Evolutionary conservation across 2,113 vertebrate species (phyloP), one percentile per base, ranked within the genome.

Genomic region (Acinonyx jubatus): DNA sequence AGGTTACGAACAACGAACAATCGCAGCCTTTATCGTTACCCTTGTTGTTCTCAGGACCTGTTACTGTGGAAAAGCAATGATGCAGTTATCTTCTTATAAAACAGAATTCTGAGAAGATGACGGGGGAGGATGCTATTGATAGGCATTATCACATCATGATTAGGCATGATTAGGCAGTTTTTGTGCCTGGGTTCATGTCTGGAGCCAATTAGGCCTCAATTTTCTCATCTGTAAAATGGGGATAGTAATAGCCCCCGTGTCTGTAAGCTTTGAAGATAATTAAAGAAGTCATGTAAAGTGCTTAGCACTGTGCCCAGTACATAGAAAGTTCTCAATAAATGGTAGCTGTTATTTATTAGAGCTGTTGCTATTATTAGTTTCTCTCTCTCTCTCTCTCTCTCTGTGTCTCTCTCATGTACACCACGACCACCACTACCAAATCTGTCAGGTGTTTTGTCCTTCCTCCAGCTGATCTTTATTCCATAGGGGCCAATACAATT

Each of bases 401-500:
- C 36, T 10, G 14, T 33, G 18, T 36, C 0, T 10, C 4, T 45
- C 27, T 1, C 1, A n/a, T 5, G 12, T 21, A 7, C 15, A 55
- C 2, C 38, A 55, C 11, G 38, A 36, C 31, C 2, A 71, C 12
- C n/a, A 38, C 14, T 2, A 63, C 27, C 8, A 48, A 85, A 71
- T 55, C 23, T 61, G 61, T n/a, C 63, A 48, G 73, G 66, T 66
- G 79, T 29, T 61, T 38, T 83, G 68, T 63, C 55, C 88, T 94
- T 96, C 84, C 66, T 95, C 50, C 18, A 90, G 31, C 16, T 89
- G 66, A 78, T 36, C 74, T 21, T 96, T 93, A n/a, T 65, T 92
- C 50, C 71, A 10, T 33, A 31, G 79, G 41, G 45, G 45, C 45
- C 57, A 71, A 45, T 91, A 15, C 89, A 93, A n/a, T 82, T 89